These are phyloP conservation scores for Turritopsis dohrnii DNA, from an alignment of 30 jellyfish, hydroid and myxozoan species.

Conservation along the genomic window DNA sequence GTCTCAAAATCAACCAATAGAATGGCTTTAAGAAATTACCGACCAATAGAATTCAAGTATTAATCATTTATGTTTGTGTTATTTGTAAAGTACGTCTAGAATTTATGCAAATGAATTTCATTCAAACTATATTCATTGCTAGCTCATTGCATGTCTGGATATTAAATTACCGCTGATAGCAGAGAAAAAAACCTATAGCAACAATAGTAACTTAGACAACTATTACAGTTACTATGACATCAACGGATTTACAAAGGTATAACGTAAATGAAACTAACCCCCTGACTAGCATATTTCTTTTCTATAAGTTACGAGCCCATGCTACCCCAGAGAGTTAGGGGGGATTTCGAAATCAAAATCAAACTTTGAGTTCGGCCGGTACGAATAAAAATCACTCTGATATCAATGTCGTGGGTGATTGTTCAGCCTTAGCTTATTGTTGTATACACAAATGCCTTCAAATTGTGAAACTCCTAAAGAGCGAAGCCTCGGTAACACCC, in stretches of 20 bases:
- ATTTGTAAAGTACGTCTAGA: not conserved
- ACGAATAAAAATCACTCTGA: too few relatives aligned
- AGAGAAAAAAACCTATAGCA: not conserved
- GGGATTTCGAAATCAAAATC: too few relatives aligned
- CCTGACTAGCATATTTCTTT: too few relatives aligned
- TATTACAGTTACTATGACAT: not conserved
- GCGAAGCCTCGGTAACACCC: too few relatives aligned
- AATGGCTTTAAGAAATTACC: not conserved
- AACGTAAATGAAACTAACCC: not conserved
- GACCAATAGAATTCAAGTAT: not conserved
- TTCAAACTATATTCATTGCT: not conserved
- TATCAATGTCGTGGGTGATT: too few relatives aligned
- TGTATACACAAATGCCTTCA: too few relatives aligned
- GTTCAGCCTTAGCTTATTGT: too few relatives aligned
- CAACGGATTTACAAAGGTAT: not conserved
- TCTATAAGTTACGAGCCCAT: too few relatives aligned
- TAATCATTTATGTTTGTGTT: not conserved
- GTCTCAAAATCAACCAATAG: constrained; percentile 8
- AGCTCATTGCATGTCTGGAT: not conserved
- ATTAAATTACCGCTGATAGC: not conserved
- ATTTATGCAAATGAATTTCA: constrained; percentile 10
- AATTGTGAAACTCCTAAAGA: too few relatives aligned
- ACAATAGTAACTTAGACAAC: not conserved
- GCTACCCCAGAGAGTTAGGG: too few relatives aligned
- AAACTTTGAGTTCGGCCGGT: too few relatives aligned